A percentile compares a stretch with the other conserved stretches of the same genome.
These are phyloP conservation scores for Limnephilus rhombicus DNA, from an alignment of 2,888 invertebrate species.

Conservation along the genomic window DNA sequence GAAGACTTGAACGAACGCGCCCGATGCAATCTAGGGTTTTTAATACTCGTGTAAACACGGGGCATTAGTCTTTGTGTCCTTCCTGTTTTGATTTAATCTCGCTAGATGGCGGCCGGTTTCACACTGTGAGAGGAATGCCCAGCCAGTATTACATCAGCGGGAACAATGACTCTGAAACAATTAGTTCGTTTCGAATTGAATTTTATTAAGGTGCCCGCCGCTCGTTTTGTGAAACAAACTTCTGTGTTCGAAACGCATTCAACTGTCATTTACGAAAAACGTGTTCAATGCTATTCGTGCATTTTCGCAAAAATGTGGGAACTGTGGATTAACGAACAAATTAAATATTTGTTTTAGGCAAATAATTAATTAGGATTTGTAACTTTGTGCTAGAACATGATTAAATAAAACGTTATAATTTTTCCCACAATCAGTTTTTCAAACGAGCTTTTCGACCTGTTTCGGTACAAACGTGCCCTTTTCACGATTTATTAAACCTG, in stretches of 20 bases:
- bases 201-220: not conserved
- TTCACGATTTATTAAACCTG: too few relatives aligned
- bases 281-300: not conserved
- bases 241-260: not conserved
- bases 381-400: not conserved
- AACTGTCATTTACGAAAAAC: not conserved
- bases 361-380: not conserved
- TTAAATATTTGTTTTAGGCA: not conserved
- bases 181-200: conserved; percentile 40
- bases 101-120: conserved; percentile 39
- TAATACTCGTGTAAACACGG: conserved; percentile 44
- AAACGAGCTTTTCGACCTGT: not conserved
- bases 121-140: conserved; percentile 35
- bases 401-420: not conserved
- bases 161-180: conserved; percentile 39
- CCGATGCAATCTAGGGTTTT: conserved; percentile 34
- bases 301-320: not conserved
- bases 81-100: conserved; percentile 48
- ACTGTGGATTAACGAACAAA: not conserved
- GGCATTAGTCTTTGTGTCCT: conserved; percentile 45
- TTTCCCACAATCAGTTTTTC: not conserved
- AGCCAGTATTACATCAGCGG: not conserved
- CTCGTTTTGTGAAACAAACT: conserved; percentile 6
- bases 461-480: not conserved
- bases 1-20: not conserved